phyloP scores from a whole-genome alignment of 37 sponge, comb jelly and placozoan species.

The Bolinopsis microptera region DNA sequence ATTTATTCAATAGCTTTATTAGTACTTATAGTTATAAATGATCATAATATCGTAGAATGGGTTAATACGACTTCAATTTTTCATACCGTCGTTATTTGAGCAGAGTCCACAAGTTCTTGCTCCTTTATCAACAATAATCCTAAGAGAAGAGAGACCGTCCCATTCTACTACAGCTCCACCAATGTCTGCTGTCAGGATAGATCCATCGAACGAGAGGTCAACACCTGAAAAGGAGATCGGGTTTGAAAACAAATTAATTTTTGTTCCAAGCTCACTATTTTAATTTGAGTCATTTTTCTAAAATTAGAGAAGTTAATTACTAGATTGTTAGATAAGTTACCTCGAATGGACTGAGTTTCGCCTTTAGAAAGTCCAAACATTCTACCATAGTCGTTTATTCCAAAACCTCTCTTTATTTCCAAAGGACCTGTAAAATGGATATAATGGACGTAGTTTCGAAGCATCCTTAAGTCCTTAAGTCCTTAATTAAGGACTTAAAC shows the following conservation, averaged over 20 bases:
- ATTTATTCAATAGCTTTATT: too few species aligned
- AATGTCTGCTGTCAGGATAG: neutral
- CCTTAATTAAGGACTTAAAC: too few species aligned
- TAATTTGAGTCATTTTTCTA: too few species aligned
- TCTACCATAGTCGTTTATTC: neutral
- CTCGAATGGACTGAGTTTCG: neutral
- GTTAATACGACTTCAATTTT: too few species aligned
- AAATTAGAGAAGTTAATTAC: too few species aligned
- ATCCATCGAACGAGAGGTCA: neutral
- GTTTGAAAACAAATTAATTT: too few species aligned
- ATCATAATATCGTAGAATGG: too few species aligned
- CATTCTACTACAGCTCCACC: neutral
- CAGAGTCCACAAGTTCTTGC: neutral
- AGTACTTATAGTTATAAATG: too few species aligned
- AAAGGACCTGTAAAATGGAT: neutral
- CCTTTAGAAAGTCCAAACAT: slow-evolving; percentile 11
- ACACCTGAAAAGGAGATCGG: neutral
- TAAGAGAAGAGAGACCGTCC: neutral
- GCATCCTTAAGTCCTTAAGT: too few species aligned
- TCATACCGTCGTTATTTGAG: slow-evolving; percentile 5
- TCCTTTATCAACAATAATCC: neutral
- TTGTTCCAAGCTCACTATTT: too few species aligned
- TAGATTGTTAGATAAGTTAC: too few species aligned
- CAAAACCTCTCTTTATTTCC: slow-evolving; percentile 17
- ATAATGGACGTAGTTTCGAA: too few species aligned